phyloP scores from a whole-genome alignment of 2,113 vertebrate genomes.

The Centropus unirufus region DNA sequence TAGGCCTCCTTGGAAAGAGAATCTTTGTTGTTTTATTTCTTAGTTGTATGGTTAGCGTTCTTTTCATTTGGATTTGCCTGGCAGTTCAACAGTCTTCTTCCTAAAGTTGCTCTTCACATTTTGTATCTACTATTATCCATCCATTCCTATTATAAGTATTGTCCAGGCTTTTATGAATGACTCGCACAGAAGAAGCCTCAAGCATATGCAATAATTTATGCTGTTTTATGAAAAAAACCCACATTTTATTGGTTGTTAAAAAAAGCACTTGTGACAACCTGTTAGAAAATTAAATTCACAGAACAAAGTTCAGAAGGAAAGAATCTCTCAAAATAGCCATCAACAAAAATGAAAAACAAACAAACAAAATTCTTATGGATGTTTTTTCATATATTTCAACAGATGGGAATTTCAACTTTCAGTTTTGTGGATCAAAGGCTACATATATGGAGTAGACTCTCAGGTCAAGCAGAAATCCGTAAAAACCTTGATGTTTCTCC shows the following conservation, averaged over 20 bases:
- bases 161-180: background rate
- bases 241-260: background rate
- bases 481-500: background rate
- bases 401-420: background rate
- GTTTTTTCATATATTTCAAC: background rate
- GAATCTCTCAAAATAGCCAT: background rate
- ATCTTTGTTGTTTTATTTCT: background rate
- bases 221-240: slow-evolving; percentile 7
- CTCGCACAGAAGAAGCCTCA: background rate
- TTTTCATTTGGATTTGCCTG: background rate
- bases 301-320: background rate
- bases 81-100: background rate
- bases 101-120: background rate
- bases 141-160: background rate
- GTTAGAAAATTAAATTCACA: slow-evolving; percentile 26
- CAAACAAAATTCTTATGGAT: background rate
- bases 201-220: background rate
- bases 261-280: slow-evolving; percentile 13
- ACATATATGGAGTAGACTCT: background rate
- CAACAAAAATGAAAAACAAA: background rate
- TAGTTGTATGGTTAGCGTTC: background rate
- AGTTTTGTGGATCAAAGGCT: background rate
- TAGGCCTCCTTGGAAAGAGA: background rate
- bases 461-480: background rate
- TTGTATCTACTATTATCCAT: background rate